Evolutionary conservation across 2,888 invertebrate species (phyloP), one percentile per base, ranked within the genome.

Genomic region (Unio pictorum): DNA sequence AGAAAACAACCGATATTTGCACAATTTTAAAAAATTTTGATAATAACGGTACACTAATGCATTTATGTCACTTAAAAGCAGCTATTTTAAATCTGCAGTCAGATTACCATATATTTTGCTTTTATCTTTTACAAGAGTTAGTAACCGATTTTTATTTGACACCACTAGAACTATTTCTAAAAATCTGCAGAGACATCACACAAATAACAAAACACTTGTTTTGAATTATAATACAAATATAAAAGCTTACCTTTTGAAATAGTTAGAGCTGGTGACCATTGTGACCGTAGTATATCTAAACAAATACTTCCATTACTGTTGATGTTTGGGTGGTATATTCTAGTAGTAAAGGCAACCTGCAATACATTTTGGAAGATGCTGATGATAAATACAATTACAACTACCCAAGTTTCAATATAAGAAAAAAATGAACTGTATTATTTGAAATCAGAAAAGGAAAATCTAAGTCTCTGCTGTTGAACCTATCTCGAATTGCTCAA

Each of bases 241-340:
- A 20, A 26, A 55, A 20, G 57, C 84, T 86, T 92, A 96, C 96
- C 97, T 96, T 99, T 99, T 92, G 98, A 98, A 93, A 99, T 99
- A 92, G 99, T 99, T 92, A 99, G 94, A 91, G 99, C 99, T 90
- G 99, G 99, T 88, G 99, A 99, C 99, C 99, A 99, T 92, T 99
- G 99, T 93, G 98, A 95, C 92, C 98, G 95, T 92, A 99, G 94
- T 93, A 99, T 99, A 93, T 99, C 99, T 93, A 99, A 95, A 93
- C 99, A 99, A 93, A 99, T 99, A 93, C 98, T 98, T 92, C 99
- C 99, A 94, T 99, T 99, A 94, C 98, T 98, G 95, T 99, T 99
- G 93, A 99, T 99, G 93, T 99, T 99, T 91, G 99, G 99, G 93
- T 99, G 99, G 93, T 99, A 99, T 93, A 99, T 99, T 93, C 98